Percentiles rank a stretch among this genome's conserved stretches.
These are phyloP conservation scores for Pardalotus punctatus DNA, from an alignment of 2,113 vertebrate species.

Conservation along the genomic window DNA sequence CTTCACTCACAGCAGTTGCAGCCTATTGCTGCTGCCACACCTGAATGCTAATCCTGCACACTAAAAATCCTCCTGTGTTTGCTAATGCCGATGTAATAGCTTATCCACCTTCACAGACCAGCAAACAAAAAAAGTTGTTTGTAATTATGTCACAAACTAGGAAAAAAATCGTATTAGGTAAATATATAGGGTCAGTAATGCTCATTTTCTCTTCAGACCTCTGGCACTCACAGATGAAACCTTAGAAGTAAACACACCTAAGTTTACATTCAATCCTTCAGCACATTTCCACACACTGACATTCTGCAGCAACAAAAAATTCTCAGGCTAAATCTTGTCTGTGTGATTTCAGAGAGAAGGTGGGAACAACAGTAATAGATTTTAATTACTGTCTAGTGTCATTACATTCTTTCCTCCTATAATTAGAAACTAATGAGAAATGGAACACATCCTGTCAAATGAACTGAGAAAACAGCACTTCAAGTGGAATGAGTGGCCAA, in stretches of 20 bases:
- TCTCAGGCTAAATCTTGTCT: neutral
- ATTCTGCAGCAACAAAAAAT: neutral
- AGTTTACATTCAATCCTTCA: neutral
- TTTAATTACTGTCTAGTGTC: slow-evolving; percentile 26
- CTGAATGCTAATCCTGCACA: neutral
- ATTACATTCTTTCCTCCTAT: slow-evolving; percentile 29
- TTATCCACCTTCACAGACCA: neutral
- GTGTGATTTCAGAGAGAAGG: slow-evolving; percentile 3
- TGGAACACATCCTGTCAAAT: slow-evolving; percentile 31
- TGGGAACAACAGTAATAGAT: slow-evolving; percentile 11
- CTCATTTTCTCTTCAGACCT: neutral
- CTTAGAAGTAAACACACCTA: neutral
- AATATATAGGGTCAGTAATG: neutral
- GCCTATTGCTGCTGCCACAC: neutral
- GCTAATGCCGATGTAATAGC: neutral
- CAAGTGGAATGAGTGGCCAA: neutral
- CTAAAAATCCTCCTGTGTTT: neutral
- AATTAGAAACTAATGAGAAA: slow-evolving; percentile 53
- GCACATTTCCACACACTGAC: neutral
- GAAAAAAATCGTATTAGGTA: neutral
- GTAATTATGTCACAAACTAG: neutral
- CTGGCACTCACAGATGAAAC: neutral
- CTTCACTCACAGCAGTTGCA: neutral
- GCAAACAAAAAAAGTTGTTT: neutral
- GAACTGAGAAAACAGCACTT: slow-evolving; percentile 10